Base-by-base conservation (phyloP, 1,140 invertebrate species). In the Saccostrea glomerata region DNA sequence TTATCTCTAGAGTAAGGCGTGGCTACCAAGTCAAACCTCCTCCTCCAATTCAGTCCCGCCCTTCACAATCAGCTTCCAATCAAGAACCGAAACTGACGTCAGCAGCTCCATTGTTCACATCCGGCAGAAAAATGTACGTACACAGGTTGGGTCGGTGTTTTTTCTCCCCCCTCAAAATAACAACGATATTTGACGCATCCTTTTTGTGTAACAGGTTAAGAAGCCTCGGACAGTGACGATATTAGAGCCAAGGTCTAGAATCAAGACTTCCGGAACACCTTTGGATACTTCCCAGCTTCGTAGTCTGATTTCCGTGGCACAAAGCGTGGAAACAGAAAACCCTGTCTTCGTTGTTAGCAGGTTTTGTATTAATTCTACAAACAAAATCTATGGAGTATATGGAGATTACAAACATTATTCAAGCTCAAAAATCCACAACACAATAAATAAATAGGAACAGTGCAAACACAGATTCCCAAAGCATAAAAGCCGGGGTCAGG, bases 341-440 rank as follows among this genome's bases (percentile, higher is more conserved):
- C 70, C 70, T 36, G 30, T 36, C 9, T 40, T 25, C 9, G 15
- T 77, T 30, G 70, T 77, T 3, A 77, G 70, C 70, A 77, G 70
- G 70, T 77, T 6, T 47, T 1, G 9, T 6, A 20, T 63, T 20
- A 17, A 6, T 20, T 63, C 0, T 6, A 2, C 13, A 20, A 60
- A 60, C 2, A 1, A 17, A 13, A 13, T 17, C 0, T 60, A 20
- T 6, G 5, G 0, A 6, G 5, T n/a, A 20, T 63, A 20, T 63
- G 20, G 17, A 6, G 6, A 1, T 63, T 0, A 1, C 1, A 3
- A n/a, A n/a, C n/a, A n/a, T n/a, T n/a, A n/a, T n/a, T n/a, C 2
- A 36, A 36, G 30, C 30, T 2, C 30, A 36, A 36, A 36, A 36
- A 0, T 47, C 9, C 47, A 6, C n/a, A 9, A 47, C 0, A 47